Percentiles rank a stretch among this genome's conserved stretches.
These are phyloP conservation scores for Brachionus koreanus DNA, from an alignment of 1,140 invertebrate genomes.

Conservation along the genomic window DNA sequence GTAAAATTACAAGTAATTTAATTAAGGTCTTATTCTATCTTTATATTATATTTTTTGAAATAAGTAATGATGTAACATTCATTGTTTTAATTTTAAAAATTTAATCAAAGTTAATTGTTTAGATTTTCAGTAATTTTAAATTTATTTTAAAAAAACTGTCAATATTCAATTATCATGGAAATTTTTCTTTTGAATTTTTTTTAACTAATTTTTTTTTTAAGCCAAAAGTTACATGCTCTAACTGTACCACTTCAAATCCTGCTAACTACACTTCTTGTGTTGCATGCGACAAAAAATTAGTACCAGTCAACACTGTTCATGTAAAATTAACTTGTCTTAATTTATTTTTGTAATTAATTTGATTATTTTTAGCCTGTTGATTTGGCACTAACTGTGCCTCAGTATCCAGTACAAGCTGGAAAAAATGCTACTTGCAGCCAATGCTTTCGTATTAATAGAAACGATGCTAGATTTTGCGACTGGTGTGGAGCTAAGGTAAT, in stretches of 20 bases:
- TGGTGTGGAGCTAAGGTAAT: constrained; percentile 55
- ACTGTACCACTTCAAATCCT: constrained; percentile 53
- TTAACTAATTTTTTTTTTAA: constrained; percentile 33
- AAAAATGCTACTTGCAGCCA: constrained; percentile 50
- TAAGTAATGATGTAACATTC: no score
- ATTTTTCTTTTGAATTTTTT: neutral
- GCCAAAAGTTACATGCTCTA: constrained; percentile 48
- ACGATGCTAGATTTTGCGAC: constrained; percentile 54
- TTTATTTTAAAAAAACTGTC: no score
- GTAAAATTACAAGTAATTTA: constrained; percentile 22
- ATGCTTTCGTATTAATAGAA: constrained; percentile 52
- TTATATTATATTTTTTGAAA: no score
- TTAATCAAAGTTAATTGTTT: no score
- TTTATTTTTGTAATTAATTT: neutral
- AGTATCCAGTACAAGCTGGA: constrained; percentile 42
- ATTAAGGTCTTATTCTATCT: neutral
- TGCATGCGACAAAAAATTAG: constrained; percentile 50
- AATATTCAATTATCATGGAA: neutral
- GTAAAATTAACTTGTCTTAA: neutral
- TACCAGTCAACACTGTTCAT: constrained; percentile 24
- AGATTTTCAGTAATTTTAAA: no score
- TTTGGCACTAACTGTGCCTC: neutral
- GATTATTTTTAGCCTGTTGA: constrained; percentile 25
- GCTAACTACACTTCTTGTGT: constrained; percentile 49
- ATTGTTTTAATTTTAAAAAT: no score